Evolutionary conservation across 2,797 vertebrate species (phyloP).

Genomic region (Dipus sagitta): DNA sequence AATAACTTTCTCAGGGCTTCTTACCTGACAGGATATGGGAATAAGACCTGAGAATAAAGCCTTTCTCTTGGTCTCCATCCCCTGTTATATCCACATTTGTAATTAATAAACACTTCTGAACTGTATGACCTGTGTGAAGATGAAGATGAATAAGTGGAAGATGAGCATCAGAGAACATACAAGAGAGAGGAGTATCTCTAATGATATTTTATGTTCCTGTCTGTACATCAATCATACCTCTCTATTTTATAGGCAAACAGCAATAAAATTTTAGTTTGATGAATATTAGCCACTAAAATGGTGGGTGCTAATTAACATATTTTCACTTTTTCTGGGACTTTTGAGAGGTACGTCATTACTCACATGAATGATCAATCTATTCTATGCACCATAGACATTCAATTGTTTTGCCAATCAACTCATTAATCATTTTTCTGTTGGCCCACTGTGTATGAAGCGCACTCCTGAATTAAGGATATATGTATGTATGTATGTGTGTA

Average conservation of each 20-base stretch:
- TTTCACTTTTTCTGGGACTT: constrained; percentile 9
- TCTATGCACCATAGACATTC: neutral
- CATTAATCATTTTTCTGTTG: neutral
- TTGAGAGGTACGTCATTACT: neutral
- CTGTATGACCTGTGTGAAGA: too few species aligned
- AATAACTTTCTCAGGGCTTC: neutral
- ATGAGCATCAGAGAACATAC: neutral
- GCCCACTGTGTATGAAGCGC: neutral
- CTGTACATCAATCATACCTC: neutral
- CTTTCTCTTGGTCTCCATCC: too few species aligned
- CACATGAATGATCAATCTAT: neutral
- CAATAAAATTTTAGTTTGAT: neutral
- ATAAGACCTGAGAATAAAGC: neutral
- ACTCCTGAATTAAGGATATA: neutral
- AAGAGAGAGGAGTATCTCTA: neutral
- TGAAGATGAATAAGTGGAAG: too few species aligned
- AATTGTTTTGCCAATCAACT: neutral
- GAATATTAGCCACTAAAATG: neutral
- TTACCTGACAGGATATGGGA: neutral
- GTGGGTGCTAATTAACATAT: neutral
- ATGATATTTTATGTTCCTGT: neutral
- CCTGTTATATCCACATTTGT: too few species aligned
- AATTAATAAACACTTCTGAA: too few species aligned
- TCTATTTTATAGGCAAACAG: neutral
- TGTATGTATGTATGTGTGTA: neutral